These are phyloP conservation scores for Tenthredo distinguenda DNA, from an alignment of 2,888 invertebrate genomes.

Conservation along the genomic window DNA sequence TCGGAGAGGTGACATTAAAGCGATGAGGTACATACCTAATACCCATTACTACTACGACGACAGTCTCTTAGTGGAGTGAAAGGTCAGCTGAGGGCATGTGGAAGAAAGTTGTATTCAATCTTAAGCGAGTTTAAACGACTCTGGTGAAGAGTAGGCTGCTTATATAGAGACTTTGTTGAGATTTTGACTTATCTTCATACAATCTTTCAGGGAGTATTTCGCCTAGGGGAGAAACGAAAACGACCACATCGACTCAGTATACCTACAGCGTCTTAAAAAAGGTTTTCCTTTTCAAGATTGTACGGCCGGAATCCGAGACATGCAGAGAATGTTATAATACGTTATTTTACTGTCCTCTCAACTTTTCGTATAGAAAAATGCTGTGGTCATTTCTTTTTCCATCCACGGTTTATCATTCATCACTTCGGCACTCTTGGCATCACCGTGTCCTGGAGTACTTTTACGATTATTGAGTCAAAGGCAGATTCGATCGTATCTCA, in stretches of 20 bases:
- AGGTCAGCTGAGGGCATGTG: slow-evolving; percentile 44
- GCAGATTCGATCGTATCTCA: slow-evolving; percentile 42
- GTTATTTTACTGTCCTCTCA: neutral
- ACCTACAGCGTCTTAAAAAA: neutral
- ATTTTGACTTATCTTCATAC: slow-evolving; percentile 41
- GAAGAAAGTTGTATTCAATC: slow-evolving; percentile 50
- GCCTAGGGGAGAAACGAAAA: slow-evolving; percentile 10
- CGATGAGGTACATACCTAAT: slow-evolving; percentile 44
- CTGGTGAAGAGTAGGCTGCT: slow-evolving; percentile 34
- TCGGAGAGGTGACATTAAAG: slow-evolving; percentile 42
- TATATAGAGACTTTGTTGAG: slow-evolving; percentile 31
- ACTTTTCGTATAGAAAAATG: slow-evolving; percentile 1
- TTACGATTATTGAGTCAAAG: slow-evolving; percentile 42
- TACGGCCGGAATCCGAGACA: neutral
- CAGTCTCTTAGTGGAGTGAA: slow-evolving; percentile 28
- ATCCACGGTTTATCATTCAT: neutral
- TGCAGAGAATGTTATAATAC: neutral
- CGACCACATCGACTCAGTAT: neutral
- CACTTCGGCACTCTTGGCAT: neutral
- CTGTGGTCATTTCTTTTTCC: neutral
- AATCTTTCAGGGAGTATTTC: slow-evolving; percentile 18
- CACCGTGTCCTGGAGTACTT: neutral
- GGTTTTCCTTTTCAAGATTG: slow-evolving; percentile 13
- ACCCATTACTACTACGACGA: slow-evolving; percentile 28
- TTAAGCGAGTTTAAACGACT: slow-evolving; percentile 49